These are phyloP conservation scores for Nothoprocta pentlandii DNA, from an alignment of 2,113 vertebrate genomes.

Conservation along the genomic window DNA sequence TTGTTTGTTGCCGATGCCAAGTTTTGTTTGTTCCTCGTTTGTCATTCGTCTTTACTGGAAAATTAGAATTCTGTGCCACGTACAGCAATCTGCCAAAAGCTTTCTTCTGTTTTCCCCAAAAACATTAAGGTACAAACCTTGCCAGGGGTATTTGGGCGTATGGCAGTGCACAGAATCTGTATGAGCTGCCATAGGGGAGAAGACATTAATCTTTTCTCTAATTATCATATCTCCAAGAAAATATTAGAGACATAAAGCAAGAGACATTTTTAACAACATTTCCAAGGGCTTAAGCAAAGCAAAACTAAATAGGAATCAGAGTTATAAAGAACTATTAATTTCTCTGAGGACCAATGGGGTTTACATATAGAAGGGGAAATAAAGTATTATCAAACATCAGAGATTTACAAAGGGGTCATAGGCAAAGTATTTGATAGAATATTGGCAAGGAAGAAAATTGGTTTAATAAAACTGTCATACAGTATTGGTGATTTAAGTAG, in stretches of 20 bases:
- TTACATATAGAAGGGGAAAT: neutral
- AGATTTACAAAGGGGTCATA: neutral
- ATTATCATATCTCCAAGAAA: slow-evolving; percentile 10
- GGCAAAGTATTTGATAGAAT: neutral
- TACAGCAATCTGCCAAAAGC: neutral
- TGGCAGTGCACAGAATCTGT: neutral
- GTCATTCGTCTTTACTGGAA: slow-evolving; percentile 9
- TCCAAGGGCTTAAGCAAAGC: neutral
- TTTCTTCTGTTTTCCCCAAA: neutral
- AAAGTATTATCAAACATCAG: neutral
- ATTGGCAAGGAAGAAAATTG: neutral
- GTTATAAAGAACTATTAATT: neutral
- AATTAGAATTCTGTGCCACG: slow-evolving; percentile 28
- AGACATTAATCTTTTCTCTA: slow-evolving; percentile 12
- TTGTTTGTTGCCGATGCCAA: neutral
- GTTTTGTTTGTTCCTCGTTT: neutral
- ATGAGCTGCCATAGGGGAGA: neutral
- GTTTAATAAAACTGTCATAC: neutral
- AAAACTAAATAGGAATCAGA: neutral
- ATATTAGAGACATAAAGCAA: neutral
- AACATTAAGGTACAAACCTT: slow-evolving; percentile 37
- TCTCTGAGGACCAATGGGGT: accelerated
- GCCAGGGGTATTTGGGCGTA: slow-evolving; percentile 29
- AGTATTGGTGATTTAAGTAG: neutral
- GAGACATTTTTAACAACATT: neutral